Conservation (phyloP, 2,797 vertebrate species). For the Lepilemur ruficaudatus region DNA sequence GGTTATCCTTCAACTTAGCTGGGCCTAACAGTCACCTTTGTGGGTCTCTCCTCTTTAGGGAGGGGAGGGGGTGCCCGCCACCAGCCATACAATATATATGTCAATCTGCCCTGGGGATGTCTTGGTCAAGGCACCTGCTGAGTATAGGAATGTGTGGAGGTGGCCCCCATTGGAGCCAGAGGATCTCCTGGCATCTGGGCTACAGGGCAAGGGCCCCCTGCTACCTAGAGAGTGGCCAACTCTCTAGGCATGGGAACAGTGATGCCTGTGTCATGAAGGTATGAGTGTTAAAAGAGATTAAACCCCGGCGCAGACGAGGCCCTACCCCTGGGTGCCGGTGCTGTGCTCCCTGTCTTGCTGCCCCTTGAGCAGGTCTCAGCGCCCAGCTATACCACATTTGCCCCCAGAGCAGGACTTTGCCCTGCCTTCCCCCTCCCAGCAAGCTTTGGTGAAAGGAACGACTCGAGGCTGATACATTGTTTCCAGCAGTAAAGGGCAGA, state of each 20-base stretch:
- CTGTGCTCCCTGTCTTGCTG: not conserved
- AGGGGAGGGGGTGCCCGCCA: too few species aligned
- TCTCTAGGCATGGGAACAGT: not conserved
- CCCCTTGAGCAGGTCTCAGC: not conserved
- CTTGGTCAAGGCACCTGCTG: not conserved
- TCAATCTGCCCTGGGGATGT: not conserved
- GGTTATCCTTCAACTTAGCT: too few species aligned
- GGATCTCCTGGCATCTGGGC: not conserved
- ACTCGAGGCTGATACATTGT: not conserved
- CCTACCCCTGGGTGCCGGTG: not conserved
- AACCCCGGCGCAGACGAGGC: not conserved
- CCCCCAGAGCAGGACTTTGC: not conserved
- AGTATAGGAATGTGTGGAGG: not conserved
- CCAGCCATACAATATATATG: too few species aligned
- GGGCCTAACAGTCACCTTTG: too few species aligned
- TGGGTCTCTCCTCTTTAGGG: too few species aligned
- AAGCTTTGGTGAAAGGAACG: not conserved
- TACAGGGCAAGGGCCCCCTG: not conserved
- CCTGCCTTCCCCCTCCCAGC: not conserved
- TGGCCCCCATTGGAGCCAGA: not conserved
- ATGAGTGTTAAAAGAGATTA: not conserved
- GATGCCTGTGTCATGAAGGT: not conserved
- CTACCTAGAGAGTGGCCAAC: not conserved
- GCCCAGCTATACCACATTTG: not conserved
- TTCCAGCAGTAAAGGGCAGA: not conserved